Evolutionary conservation across 2,888 invertebrate species (phyloP).

Genomic region (Chrysolina americana): DNA sequence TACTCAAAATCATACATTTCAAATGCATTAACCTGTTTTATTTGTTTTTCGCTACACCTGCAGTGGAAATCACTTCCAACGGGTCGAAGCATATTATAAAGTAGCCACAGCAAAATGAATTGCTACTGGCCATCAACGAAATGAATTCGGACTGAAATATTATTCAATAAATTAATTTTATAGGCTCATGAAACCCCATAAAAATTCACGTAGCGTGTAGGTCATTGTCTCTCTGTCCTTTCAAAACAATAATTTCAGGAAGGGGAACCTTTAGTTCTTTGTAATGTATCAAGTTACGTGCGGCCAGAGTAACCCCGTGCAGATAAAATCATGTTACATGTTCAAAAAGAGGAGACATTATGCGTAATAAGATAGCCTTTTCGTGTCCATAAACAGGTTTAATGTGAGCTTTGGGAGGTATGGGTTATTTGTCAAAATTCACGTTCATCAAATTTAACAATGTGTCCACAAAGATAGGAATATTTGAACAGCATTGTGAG

Average conservation of each 20-base stretch:
- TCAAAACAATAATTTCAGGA: constrained; percentile 45
- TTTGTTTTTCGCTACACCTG: not conserved
- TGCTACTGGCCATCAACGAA: constrained; percentile 11
- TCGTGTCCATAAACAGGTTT: constrained; percentile 53
- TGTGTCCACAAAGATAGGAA: constrained; percentile 12
- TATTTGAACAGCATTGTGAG: not conserved
- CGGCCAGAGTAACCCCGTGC: constrained; percentile 46
- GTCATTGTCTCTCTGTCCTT: constrained; percentile 46
- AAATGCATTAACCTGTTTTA: not conserved
- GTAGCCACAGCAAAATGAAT: not conserved
- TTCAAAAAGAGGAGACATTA: constrained; percentile 52
- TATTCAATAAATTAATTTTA: constrained; percentile 42
- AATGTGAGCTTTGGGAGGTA: constrained; percentile 4
- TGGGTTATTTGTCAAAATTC: constrained; percentile 21
- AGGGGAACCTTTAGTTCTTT: constrained; percentile 38
- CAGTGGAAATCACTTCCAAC: not conserved
- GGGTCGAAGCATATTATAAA: not conserved
- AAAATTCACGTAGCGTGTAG: constrained; percentile 30
- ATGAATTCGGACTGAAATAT: constrained; percentile 25
- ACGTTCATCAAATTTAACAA: constrained; percentile 16
- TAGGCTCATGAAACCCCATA: constrained; percentile 27
- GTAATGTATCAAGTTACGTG: constrained; percentile 46
- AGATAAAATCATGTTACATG: constrained; percentile 55
- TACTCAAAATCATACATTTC: not conserved
- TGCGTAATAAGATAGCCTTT: constrained; percentile 60